Percentiles rank a stretch among this genome's conserved stretches.
phyloP scores from a whole-genome alignment of 2,888 invertebrate genomes.

The Microchrysa polita region DNA sequence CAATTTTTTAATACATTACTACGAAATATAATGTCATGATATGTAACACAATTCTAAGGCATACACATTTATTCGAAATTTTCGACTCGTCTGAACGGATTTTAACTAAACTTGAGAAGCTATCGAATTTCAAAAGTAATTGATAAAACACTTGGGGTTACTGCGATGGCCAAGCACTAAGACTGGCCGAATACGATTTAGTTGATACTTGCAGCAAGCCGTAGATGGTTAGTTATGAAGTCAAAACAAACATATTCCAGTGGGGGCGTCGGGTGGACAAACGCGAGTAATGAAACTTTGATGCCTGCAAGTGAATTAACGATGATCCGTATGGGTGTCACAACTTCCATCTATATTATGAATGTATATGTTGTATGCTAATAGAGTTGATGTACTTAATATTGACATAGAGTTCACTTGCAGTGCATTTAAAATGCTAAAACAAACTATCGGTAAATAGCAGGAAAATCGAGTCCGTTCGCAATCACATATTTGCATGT shows the following conservation, averaged over 20 bases:
- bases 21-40: no score
- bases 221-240: slow-evolving; percentile 36
- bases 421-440: slow-evolving; percentile 7
- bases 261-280: slow-evolving; percentile 6
- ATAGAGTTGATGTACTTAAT: slow-evolving; percentile 40
- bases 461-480: not conserved
- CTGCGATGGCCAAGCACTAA: no score
- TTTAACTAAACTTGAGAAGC: not conserved
- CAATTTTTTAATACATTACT: no score
- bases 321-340: slow-evolving; percentile 41
- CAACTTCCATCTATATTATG: slow-evolving; percentile 42
- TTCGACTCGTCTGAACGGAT: not conserved
- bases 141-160: no score
- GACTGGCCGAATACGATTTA: no score
- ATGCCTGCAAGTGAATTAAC: slow-evolving; percentile 43
- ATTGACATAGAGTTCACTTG: slow-evolving; percentile 38
- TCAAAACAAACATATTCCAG: slow-evolving; percentile 41
- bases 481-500: slow-evolving; percentile 7
- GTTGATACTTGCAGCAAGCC: slow-evolving; percentile 29
- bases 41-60: no score
- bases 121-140: not conserved
- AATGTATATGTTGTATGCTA: slow-evolving; percentile 40
- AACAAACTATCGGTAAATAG: not conserved
- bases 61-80: no score
- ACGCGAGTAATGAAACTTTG: slow-evolving; percentile 39